Base-by-base conservation (phyloP, 2,797 vertebrate genomes). In the Distichodus sexfasciatus region DNA sequence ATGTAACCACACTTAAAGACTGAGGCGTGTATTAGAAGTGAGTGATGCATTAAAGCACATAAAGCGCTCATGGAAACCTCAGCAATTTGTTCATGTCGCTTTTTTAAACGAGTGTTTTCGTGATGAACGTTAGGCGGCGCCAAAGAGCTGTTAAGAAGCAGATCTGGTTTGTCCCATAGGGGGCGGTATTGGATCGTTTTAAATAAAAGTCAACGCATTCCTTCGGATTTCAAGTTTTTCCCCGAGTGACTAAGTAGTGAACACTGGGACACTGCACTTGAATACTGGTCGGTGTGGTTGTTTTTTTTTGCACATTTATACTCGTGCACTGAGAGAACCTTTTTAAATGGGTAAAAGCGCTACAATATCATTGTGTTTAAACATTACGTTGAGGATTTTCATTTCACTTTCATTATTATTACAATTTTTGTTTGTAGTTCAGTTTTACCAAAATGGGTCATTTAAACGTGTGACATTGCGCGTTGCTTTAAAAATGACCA, bases 131-230 rank as follows among this genome's bases (percentile, higher is more conserved):
- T 64, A 67, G 74, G 70, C 62, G 76, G 69, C 70, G 41, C 51
- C 24, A n/a, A 12, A 31, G 24, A 15, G 19, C 35, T 24, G 36
- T 59, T 43, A 21, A 2, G 11, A 48, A 26, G 41, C 19, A n/a
- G n/a, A n/a, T n/a, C 7, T 2, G 14, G 46, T 41, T 5, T 8
- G 6, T 11, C 35, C 90, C 72, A 76, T 44, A 38, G 89, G 84
- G 85, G 89, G 87, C 89, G 86, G 80, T 86, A 72, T 90, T 86
- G 82, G 66, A 78, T 81, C 28, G 81, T 74, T 59, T 62, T 54
- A 43, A 15, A 28, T 3, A 24, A 6, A 24, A 17, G 40, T 43
- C 60, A 19, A 40, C 60, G 66, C 85, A 89, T 91, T 91, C 87
- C 86, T 70, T 57, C 6, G 68, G 11, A 57, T 64, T 59, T 62